Percentiles rank a stretch among this genome's conserved stretches.
phyloP scores from a whole-genome alignment of 2,113 vertebrate species.

The Nyctibius bracteatus region DNA sequence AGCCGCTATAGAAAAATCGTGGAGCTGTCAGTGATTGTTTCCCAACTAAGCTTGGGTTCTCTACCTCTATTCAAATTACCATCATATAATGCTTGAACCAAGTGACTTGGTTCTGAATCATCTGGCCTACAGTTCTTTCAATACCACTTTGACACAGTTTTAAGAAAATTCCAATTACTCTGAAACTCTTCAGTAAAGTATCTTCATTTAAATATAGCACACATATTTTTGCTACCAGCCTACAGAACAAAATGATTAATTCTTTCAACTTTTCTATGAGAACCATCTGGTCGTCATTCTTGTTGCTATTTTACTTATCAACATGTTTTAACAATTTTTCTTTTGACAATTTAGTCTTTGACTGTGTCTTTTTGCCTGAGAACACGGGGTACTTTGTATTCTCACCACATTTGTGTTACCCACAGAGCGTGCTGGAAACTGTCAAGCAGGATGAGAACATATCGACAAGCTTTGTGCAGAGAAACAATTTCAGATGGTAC shows the following conservation, averaged over 20 bases:
- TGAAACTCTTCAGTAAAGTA: background rate
- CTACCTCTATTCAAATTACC: background rate
- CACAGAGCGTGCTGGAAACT: background rate
- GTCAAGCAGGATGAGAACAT: background rate
- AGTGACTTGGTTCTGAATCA: background rate
- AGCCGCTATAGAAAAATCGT: accelerated
- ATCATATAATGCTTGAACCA: background rate
- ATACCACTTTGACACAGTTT: background rate
- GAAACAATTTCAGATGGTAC: background rate
- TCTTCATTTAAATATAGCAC: constrained; percentile 15
- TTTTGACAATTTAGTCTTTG: background rate
- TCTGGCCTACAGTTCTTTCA: background rate
- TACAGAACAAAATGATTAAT: constrained; percentile 1
- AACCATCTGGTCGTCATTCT: background rate
- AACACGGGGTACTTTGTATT: background rate
- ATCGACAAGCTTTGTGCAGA: background rate
- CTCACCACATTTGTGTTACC: background rate
- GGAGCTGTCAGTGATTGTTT: background rate
- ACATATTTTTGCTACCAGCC: constrained; percentile 15
- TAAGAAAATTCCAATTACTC: background rate
- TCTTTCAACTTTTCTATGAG: background rate
- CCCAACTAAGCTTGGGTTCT: background rate
- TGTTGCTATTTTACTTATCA: constrained; percentile 28
- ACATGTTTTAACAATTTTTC: background rate
- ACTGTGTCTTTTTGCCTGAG: background rate